Conservation (phyloP, 2,113 vertebrate species). For the Alces alces region DNA sequence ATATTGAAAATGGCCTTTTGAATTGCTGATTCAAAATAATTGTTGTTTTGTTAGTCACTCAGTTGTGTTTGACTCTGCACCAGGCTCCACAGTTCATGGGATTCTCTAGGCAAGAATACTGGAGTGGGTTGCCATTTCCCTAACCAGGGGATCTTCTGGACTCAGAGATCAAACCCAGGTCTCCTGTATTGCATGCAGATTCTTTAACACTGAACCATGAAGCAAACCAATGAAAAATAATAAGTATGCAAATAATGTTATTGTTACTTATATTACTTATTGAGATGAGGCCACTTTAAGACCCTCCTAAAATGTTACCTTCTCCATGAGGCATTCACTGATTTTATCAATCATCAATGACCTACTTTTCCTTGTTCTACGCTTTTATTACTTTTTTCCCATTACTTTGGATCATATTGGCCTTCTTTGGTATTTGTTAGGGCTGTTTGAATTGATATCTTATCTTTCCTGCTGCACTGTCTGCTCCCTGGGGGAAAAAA, state of each 20-base stretch:
- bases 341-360: background rate
- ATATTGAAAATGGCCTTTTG: background rate
- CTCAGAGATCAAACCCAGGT: background rate
- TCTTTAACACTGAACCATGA: background rate
- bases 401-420: background rate
- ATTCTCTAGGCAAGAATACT: background rate
- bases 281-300: background rate
- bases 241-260: background rate
- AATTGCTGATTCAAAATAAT: slow-evolving; percentile 5
- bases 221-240: background rate
- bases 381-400: background rate
- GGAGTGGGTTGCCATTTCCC: background rate
- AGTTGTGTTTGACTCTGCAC: background rate
- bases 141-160: background rate
- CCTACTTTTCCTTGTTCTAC: background rate
- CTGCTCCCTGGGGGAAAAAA: background rate
- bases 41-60: background rate
- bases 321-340: background rate
- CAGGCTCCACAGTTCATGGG: background rate
- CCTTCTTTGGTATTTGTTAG: background rate
- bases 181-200: background rate
- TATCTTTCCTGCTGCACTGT: background rate
- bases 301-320: background rate
- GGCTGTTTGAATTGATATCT: background rate
- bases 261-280: background rate